Conservation (phyloP, 2,113 vertebrate species). For the Romanogobio albipinnatus region DNA sequence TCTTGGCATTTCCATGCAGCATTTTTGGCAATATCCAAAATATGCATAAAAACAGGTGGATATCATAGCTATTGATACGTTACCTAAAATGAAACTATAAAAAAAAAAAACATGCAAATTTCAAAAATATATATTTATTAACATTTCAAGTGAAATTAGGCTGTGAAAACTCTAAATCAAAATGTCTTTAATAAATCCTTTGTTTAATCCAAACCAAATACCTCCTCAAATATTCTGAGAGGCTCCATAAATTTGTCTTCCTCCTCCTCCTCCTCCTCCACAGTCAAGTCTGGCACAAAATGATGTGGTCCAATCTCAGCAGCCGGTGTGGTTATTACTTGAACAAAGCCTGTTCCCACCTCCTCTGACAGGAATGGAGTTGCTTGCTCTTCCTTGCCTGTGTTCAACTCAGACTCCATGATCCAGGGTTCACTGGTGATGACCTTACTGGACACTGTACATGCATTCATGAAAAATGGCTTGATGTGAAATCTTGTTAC, state of each 20-base stretch:
- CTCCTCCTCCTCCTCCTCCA: constrained; percentile 20
- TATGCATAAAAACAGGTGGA: no score
- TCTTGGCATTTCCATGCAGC: no score
- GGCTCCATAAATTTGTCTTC: constrained; percentile 45
- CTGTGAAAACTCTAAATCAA: background rate
- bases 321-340: background rate
- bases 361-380: background rate
- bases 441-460: constrained; percentile 42
- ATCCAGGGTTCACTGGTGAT: constrained; percentile 67
- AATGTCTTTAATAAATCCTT: constrained; percentile 18
- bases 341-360: background rate
- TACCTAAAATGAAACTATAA: background rate
- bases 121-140: background rate
- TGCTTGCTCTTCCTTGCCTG: background rate
- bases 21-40: no score
- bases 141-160: background rate
- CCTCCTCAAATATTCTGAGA: constrained; percentile 65
- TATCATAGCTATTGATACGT: no score
- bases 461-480: constrained; percentile 41
- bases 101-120: background rate
- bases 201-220: constrained; percentile 70
- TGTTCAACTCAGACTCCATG: constrained; percentile 36
- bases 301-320: constrained; percentile 1
- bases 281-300: constrained; percentile 53
- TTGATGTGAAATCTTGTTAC: background rate